A percentile compares a stretch with the other conserved stretches of the same genome.
phyloP scores from a whole-genome alignment of 1,140 invertebrate species.

The Lepidurus arcticus region DNA sequence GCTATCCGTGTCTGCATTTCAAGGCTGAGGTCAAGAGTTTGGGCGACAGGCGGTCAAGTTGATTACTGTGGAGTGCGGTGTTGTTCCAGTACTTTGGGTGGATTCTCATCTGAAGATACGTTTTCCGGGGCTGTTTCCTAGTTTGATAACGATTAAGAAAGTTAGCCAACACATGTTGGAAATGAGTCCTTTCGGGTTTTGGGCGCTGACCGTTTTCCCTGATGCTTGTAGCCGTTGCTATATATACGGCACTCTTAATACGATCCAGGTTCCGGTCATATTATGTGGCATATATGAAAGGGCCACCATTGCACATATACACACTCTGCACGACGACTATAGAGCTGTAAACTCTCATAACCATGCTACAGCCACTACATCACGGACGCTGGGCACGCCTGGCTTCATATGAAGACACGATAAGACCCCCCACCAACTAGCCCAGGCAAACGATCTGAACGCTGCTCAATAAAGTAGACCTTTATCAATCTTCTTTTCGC shows the following conservation, averaged over 20 bases:
- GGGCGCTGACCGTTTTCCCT: not conserved
- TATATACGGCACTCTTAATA: constrained; percentile 22
- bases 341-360: constrained; percentile 19
- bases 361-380: constrained; percentile 18
- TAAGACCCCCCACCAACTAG: constrained; percentile 16
- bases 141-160: not conserved
- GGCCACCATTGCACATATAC: not conserved
- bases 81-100: not conserved
- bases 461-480: constrained; percentile 18
- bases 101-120: not conserved
- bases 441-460: not conserved
- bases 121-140: not conserved
- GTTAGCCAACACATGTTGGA: constrained; percentile 1
- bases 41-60: too few relatives aligned
- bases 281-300: constrained; percentile 22
- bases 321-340: constrained; percentile 14
- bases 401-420: constrained; percentile 18
- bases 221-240: constrained; percentile 21
- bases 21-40: too few relatives aligned
- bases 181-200: constrained; percentile 8
- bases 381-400: constrained; percentile 16
- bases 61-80: too few relatives aligned
- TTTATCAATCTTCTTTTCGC: not conserved
- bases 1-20: too few relatives aligned
- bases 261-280: constrained; percentile 21